phyloP scores from a whole-genome alignment of 2,888 invertebrate genomes.

The Dermolepida albohirtum region DNA sequence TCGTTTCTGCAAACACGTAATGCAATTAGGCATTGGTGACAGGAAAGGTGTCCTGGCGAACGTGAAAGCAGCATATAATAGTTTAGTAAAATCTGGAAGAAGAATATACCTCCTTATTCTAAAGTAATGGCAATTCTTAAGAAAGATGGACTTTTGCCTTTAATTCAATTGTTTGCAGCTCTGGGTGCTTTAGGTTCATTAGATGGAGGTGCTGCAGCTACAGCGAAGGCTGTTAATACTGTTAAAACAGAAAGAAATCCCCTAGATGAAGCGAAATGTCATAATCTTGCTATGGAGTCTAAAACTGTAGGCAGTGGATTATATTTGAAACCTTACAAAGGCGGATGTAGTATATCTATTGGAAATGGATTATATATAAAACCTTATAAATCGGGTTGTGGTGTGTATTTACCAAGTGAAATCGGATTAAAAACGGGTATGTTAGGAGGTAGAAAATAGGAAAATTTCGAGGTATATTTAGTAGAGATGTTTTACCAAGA shows the following conservation, averaged over 20 bases:
- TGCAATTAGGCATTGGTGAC: too few relatives aligned
- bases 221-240: slow-evolving; percentile 47
- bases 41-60: too few relatives aligned
- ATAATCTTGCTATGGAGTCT: too few relatives aligned
- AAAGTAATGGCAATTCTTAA: slow-evolving; percentile 43
- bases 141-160: slow-evolving; percentile 50
- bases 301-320: slow-evolving; percentile 51
- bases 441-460: slow-evolving; percentile 37
- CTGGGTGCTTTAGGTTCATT: slow-evolving; percentile 50
- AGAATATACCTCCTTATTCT: slow-evolving; percentile 14
- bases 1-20: too few relatives aligned
- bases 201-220: slow-evolving; percentile 45
- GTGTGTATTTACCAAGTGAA: slow-evolving; percentile 11
- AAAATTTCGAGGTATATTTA: slow-evolving; percentile 54
- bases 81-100: too few relatives aligned
- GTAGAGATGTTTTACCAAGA: slow-evolving; percentile 50
- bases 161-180: slow-evolving; percentile 52
- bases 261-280: slow-evolving; percentile 51
- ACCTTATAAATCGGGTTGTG: slow-evolving; percentile 28
- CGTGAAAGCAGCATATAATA: too few relatives aligned
- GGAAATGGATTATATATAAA: not conserved
- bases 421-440: not conserved
- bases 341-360: slow-evolving; percentile 49
- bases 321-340: slow-evolving; percentile 50
- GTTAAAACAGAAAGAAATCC: slow-evolving; percentile 48